Evolutionary conservation across 2,888 invertebrate genomes (phyloP), one percentile per base, ranked within the genome.

Genomic region (Pandemis corylana): DNA sequence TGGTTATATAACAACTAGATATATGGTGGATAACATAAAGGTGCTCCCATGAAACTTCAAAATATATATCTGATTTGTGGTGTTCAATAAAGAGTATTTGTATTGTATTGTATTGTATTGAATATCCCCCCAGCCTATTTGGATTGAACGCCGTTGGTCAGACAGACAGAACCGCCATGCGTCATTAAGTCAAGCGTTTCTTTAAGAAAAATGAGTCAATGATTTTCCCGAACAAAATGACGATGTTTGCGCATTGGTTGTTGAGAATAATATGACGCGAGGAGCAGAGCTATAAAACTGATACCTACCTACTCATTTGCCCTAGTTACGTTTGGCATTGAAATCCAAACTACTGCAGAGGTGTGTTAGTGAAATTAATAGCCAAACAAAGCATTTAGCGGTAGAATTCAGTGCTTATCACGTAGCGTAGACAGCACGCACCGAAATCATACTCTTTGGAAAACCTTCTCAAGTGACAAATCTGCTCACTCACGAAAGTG

Each of bases 171-270:
- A 56, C 46, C 36, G 46, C 28, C 28, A 61, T 69, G 59, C 68
- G 56, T 69, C 73, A 68, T 68, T 73, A 49, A 7, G 13, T 41
- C 56, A 51, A 68, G 68, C 41, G 70, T 51, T 59, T 59, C 66
- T 71, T 71, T 41, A 61, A 65, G 44, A 65, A 46, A 70, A 66
- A 74, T 74, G 69, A 70, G 59, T 74, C 74, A 74, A 74, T 63
- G 36, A 72, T 61, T 74, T 70, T 74, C 61, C 69, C 65, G 28
- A 70, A 69, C 59, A 46, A 51, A 20, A 69, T 70, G 74, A 74
- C 62, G 62, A 41, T 62, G 42, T n/a, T 28, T 53, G 4, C 15
- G 15, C 53, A 53, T 36, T 36, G 28, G 46, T 65, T 65, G 28
- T 28, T 46, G 65, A 65, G 46, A 49, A 65, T 65, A 46, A 28